phyloP scores from a whole-genome alignment of 2,888 invertebrate genomes.

The Sminthurinus aureus region DNA sequence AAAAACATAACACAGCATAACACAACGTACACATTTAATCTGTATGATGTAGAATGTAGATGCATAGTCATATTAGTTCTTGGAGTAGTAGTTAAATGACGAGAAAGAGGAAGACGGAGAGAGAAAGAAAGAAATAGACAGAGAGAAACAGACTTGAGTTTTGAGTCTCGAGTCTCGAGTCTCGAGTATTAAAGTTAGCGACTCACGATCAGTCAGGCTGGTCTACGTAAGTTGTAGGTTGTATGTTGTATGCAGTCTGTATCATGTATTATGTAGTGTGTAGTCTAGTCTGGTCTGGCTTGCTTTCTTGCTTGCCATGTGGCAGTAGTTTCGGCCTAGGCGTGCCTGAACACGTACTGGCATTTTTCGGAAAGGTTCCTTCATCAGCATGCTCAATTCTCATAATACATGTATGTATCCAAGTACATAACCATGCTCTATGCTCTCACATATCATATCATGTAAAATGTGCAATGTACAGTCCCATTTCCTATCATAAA shows the following conservation, averaged over 20 bases:
- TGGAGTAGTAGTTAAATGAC: neutral
- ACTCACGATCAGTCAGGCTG: constrained; percentile 32
- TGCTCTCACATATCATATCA: neutral
- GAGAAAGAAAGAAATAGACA: neutral
- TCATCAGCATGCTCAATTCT: neutral
- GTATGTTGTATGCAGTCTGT: constrained; percentile 17
- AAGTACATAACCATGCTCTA: constrained; percentile 10
- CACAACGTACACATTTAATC: neutral
- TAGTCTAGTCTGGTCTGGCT: no score
- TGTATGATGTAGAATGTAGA: neutral
- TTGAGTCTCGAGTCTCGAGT: neutral
- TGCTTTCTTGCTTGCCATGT: constrained; percentile 3
- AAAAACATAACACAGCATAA: neutral
- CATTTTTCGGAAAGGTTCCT: constrained; percentile 34
- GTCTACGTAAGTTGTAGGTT: neutral
- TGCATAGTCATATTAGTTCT: neutral
- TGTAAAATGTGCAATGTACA: no score
- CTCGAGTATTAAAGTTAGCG: constrained; percentile 20
- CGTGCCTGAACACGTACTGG: constrained; percentile 37
- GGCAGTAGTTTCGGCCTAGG: neutral
- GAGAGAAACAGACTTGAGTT: neutral
- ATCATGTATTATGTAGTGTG: neutral
- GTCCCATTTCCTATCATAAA: no score
- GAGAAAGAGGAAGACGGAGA: neutral
- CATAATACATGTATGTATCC: neutral